Evolutionary conservation across 2,797 vertebrate genomes (phyloP).

Genomic region (Tragelaphus eurycerus): DNA sequence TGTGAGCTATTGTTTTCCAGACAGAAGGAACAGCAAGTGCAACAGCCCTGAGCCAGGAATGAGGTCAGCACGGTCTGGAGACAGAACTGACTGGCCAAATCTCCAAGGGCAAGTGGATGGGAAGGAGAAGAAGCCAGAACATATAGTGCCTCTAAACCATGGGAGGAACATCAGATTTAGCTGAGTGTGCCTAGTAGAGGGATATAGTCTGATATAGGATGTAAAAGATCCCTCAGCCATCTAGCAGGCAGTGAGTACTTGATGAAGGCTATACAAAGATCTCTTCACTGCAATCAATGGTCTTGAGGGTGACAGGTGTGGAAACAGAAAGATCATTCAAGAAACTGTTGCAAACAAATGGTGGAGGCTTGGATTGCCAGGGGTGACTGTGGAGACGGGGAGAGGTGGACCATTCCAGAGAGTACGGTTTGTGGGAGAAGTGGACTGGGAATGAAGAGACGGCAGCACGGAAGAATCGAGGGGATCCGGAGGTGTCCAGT

Average conservation of each 20-base stretch:
- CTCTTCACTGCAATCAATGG: fast-evolving
- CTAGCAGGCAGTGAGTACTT: too few species aligned
- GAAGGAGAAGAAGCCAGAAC: neutral
- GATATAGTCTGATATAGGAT: too few species aligned
- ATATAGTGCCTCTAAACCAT: fast-evolving
- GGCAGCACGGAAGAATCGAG: fast-evolving
- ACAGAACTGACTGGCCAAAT: neutral
- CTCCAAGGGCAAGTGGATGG: neutral
- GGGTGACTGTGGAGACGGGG: neutral
- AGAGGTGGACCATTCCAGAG: neutral
- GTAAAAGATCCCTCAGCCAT: neutral
- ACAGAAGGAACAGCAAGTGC: neutral
- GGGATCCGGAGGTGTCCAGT: fast-evolving
- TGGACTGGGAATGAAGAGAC: fast-evolving
- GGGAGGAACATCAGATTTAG: neutral
- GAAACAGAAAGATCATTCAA: neutral
- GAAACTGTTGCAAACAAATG: neutral
- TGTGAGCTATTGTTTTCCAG: too few species aligned
- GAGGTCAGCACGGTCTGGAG: neutral
- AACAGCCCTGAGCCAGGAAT: neutral
- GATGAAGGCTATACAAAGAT: neutral
- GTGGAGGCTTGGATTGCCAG: neutral
- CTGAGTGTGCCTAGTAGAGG: neutral
- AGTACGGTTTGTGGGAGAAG: fast-evolving
- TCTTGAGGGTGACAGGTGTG: neutral